These are phyloP conservation scores for Cephonodes hylas DNA, from an alignment of 2,888 invertebrate species.

Conservation along the genomic window DNA sequence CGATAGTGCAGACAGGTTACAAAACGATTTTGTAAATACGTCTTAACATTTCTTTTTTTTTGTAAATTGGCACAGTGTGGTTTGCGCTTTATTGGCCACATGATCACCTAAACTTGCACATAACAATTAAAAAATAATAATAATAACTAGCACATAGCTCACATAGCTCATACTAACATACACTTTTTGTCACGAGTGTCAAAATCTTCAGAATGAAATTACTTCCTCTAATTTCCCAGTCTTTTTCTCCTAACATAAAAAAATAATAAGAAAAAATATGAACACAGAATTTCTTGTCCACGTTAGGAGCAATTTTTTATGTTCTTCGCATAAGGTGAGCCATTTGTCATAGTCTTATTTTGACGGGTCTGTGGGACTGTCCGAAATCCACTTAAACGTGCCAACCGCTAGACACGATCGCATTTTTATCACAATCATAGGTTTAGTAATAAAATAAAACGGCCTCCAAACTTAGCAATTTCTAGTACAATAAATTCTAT, in stretches of 20 bases:
- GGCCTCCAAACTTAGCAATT: not conserved
- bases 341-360: slow-evolving; percentile 48
- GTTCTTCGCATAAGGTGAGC: slow-evolving; percentile 36
- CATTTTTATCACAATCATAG: slow-evolving; percentile 6
- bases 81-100: no score
- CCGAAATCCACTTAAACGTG: slow-evolving; percentile 28
- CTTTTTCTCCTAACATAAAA: not conserved
- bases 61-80: no score
- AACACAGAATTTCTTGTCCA: not conserved
- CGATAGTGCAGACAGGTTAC: not conserved
- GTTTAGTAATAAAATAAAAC: slow-evolving; percentile 6
- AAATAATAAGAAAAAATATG: not conserved
- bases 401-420: slow-evolving; percentile 1
- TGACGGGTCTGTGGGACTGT: slow-evolving; percentile 20
- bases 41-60: no score
- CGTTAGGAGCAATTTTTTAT: slow-evolving; percentile 36
- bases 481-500: not conserved
- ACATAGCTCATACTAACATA: no score
- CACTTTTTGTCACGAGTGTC: no score
- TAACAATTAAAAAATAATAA: not conserved
- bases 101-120: no score
- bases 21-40: no score
- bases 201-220: no score
- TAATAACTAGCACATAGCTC: no score
- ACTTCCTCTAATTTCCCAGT: not conserved